Evolutionary conservation across 1,140 invertebrate genomes (phyloP), one percentile per base, ranked within the genome.

Genomic region (Drosophila pandora): DNA sequence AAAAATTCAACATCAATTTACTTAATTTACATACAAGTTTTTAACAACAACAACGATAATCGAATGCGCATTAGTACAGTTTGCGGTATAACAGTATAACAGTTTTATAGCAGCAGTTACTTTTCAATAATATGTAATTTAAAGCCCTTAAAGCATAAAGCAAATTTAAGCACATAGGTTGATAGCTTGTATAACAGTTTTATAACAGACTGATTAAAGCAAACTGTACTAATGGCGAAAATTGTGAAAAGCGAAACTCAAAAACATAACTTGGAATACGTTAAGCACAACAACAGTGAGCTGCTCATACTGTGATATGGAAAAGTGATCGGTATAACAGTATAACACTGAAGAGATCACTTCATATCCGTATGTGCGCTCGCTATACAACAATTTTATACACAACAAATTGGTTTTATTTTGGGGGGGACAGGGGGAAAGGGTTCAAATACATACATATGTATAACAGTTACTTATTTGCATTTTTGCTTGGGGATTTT

Each of bases 261-360:
- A 78, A 60, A 78, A 88, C 10, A 76, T 78, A 57, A 82, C 48
- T 88, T 87, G 55, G 58, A 88, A 88, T 88, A 87, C 83, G 79
- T 79, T 78, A 88, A 87, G 82, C 82, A 87, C 82, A 87, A 87
- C 83, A 76, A 85, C 69, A 78, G 74, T 43, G 39, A 71, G 67
- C 58, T 78, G 49, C 32, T 47, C 61, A 75, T 75, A 75, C 34
- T 47, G 71, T 39, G 71, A 73, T 56, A 73, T 56, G 6, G 12
- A 43, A 43, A 43, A 43, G 45, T 50, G 57, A 59, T 63, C 39
- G 7, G 53, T 49, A 69, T 34, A 56, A 53, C 25, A 47, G 43
- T 47, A 47, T 22, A 10, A 77, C 32, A 34, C 41, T 21, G 4
- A 48, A 25, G 32, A 28, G 41, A 55, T 54, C 71, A 75, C 48